Evolutionary conservation across 2,888 invertebrate genomes (phyloP).

Genomic region (Abrostola tripartita): DNA sequence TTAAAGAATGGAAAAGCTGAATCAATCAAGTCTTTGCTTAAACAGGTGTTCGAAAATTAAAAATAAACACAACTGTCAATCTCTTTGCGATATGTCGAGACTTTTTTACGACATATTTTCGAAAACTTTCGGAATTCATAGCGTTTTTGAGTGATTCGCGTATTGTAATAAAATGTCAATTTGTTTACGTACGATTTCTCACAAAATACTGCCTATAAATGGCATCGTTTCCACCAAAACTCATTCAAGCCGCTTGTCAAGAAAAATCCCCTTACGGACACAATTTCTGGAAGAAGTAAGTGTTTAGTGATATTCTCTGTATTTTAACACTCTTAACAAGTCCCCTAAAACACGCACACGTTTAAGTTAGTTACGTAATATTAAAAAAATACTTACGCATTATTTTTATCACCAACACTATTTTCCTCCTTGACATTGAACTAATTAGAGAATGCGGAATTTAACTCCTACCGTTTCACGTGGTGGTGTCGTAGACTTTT

Average conservation of each 20-base stretch:
- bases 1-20: slow-evolving; percentile 15
- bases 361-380: slow-evolving; percentile 46
- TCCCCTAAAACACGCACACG: not conserved
- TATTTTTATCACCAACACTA: slow-evolving; percentile 30
- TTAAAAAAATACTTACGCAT: slow-evolving; percentile 22
- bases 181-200: slow-evolving; percentile 87
- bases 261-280: slow-evolving; percentile 83
- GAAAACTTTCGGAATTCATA: slow-evolving; percentile 63
- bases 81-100: slow-evolving; percentile 69
- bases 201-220: slow-evolving; percentile 86
- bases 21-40: slow-evolving; percentile 28
- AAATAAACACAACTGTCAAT: slow-evolving; percentile 64
- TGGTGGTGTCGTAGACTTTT: slow-evolving; percentile 50
- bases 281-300: slow-evolving; percentile 88
- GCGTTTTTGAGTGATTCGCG: slow-evolving; percentile 57
- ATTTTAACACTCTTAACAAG: slow-evolving; percentile 2
- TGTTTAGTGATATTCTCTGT: slow-evolving; percentile 46
- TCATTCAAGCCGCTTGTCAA: slow-evolving; percentile 84
- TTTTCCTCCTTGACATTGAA: slow-evolving; percentile 74
- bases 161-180: slow-evolving; percentile 85
- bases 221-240: slow-evolving; percentile 86
- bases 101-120: slow-evolving; percentile 70
- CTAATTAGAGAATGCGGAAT: slow-evolving; percentile 61
- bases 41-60: slow-evolving; percentile 54
- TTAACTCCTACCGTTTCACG: slow-evolving; percentile 57